Percentiles rank a stretch among this genome's conserved stretches.
phyloP scores from a whole-genome alignment of 2,113 vertebrate species.

The Nasalis larvatus region DNA sequence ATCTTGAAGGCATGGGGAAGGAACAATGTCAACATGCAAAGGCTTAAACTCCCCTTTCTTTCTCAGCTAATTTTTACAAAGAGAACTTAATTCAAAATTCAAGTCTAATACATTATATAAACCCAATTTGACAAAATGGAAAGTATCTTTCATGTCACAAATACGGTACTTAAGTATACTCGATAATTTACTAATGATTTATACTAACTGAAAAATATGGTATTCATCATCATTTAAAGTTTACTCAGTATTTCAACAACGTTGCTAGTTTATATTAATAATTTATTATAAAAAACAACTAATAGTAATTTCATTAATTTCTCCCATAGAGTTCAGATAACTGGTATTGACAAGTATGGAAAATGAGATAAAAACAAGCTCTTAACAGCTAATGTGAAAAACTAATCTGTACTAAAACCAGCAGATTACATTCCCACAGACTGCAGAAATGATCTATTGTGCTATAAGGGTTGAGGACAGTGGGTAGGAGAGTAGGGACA shows the following conservation, averaged over 20 bases:
- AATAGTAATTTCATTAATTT: neutral
- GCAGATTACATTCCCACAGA: neutral
- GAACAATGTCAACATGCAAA: neutral
- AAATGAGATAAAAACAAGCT: constrained; percentile 18
- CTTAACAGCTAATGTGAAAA: constrained; percentile 39
- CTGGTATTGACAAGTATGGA: neutral
- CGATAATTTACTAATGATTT: constrained; percentile 6
- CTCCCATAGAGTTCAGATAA: constrained; percentile 42
- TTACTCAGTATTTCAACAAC: constrained; percentile 43
- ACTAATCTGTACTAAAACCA: constrained; percentile 3
- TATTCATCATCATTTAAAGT: neutral
- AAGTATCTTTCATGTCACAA: constrained; percentile 35
- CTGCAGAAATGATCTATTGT: neutral
- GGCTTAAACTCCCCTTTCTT: constrained; percentile 6
- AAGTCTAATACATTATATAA: constrained; percentile 7
- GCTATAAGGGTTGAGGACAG: neutral
- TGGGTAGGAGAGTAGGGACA: neutral
- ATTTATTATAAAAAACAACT: constrained; percentile 39
- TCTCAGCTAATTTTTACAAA: constrained; percentile 47
- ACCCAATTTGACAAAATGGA: constrained; percentile 29
- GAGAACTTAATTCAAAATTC: constrained; percentile 51
- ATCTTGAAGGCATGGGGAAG: neutral
- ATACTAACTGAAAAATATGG: constrained; percentile 32
- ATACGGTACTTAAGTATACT: constrained; percentile 22
- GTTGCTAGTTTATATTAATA: constrained; percentile 43